Percentiles rank a stretch among this genome's conserved stretches.
phyloP scores from a whole-genome alignment of 2,888 invertebrate genomes.

The Nephrotoma appendiculata region DNA sequence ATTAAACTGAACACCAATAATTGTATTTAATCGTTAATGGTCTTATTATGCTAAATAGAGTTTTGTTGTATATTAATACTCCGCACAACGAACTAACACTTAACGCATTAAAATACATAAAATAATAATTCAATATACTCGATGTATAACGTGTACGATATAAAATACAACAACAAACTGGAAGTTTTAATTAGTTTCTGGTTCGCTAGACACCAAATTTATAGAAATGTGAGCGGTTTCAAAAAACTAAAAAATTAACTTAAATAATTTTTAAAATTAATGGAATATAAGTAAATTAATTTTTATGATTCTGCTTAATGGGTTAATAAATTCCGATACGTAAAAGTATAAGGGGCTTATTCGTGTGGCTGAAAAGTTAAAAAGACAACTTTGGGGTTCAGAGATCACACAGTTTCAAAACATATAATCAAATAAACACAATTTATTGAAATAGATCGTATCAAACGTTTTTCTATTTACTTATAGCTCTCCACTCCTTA shows the following conservation, averaged over 20 bases:
- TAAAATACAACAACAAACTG: constrained; percentile 7
- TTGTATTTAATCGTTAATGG: constrained; percentile 7
- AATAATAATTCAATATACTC: constrained; percentile 1
- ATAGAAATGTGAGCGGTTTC: neutral
- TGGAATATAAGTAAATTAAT: neutral
- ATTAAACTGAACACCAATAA: constrained; percentile 15
- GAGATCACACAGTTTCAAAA: no score
- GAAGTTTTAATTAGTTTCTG: constrained; percentile 9
- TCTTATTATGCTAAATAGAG: constrained; percentile 15
- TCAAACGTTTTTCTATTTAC: no score
- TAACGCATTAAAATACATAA: neutral
- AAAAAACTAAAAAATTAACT: neutral
- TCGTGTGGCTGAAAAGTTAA: neutral
- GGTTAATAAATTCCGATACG: neutral
- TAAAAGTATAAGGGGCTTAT: neutral
- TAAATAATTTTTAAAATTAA: neutral
- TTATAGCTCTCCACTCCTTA: no score
- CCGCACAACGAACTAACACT: neutral
- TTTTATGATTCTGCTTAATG: neutral
- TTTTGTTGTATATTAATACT: neutral
- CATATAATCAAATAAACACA: no score
- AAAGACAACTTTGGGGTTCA: no score
- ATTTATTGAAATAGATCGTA: no score
- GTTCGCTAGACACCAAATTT: constrained; percentile 9
- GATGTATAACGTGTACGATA: neutral